A percentile compares a stretch with the other conserved stretches of the same genome.
Evolutionary conservation across 1,140 invertebrate species (phyloP).

Genomic region (Brachionus paranguensis): DNA sequence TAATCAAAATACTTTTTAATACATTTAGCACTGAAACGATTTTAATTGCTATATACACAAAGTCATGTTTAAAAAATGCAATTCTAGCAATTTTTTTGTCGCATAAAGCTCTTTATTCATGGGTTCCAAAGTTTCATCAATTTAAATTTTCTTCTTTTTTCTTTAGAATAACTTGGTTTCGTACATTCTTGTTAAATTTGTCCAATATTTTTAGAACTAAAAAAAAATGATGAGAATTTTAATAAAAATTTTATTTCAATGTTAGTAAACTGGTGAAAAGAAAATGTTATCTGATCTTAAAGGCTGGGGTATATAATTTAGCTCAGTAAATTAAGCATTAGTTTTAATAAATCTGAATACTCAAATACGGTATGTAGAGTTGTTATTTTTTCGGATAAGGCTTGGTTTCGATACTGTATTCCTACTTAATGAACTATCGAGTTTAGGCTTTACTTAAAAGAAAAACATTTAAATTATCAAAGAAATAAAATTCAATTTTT

Average conservation of each 20-base stretch:
- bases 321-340: slow-evolving; percentile 37
- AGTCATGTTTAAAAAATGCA: not conserved
- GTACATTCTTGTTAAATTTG: slow-evolving; percentile 12
- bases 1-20: not conserved
- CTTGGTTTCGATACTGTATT: not conserved
- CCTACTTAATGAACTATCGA: not conserved
- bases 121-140: not conserved
- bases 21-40: not conserved
- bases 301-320: not conserved
- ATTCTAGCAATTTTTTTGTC: not conserved
- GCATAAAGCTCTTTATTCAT: not conserved
- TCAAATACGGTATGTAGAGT: slow-evolving; percentile 18
- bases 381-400: not conserved
- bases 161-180: not conserved
- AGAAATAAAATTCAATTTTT: not conserved
- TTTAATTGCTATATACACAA: not conserved
- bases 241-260: not conserved
- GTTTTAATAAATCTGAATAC: slow-evolving; percentile 22
- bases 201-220: slow-evolving; percentile 24
- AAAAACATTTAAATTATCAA: not conserved
- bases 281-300: not conserved
- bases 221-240: not conserved
- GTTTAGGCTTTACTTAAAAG: not conserved
- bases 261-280: not conserved
- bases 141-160: not conserved